Conservation (phyloP, 2,888 invertebrate species). For the Cryptocheilus praepositus region DNA sequence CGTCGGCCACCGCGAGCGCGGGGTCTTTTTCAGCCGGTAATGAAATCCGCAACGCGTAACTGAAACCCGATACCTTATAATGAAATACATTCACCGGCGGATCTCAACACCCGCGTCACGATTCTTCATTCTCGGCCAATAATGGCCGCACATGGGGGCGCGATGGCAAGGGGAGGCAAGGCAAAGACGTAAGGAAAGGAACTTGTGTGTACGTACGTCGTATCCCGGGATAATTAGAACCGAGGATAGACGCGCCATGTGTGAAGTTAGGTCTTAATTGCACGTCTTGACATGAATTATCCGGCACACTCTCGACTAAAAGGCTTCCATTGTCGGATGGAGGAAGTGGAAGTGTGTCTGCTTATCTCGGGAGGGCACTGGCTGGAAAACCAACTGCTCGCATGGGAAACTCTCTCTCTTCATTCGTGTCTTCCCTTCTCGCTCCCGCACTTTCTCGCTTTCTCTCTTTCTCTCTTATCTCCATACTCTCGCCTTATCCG, state of each 20-base stretch:
- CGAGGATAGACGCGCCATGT: constrained; percentile 30
- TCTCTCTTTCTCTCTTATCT: background rate
- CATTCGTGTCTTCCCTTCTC: background rate
- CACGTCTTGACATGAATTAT: constrained; percentile 41
- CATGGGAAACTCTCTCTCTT: constrained; percentile 31
- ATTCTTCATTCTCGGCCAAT: constrained; percentile 21
- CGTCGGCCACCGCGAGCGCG: background rate
- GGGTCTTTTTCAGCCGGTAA: constrained; percentile 28
- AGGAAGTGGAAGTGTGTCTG: constrained; percentile 48
- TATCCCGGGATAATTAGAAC: constrained; percentile 43
- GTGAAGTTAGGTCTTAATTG: constrained; percentile 44
- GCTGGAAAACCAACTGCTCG: constrained; percentile 31
- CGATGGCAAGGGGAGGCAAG: background rate
- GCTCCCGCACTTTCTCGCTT: background rate
- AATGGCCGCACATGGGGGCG: constrained; percentile 21
- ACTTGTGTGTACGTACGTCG: constrained; percentile 25
- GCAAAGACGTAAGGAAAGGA: constrained; percentile 2
- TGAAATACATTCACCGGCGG: constrained; percentile 22
- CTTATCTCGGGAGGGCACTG: constrained; percentile 32
- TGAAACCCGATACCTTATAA: constrained; percentile 20
- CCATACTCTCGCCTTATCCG: background rate
- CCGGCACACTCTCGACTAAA: constrained; percentile 42
- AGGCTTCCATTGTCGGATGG: constrained; percentile 48
- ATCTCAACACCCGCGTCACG: constrained; percentile 18
- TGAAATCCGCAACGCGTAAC: constrained; percentile 22